Evolutionary conservation across 2,888 invertebrate genomes (phyloP).

Genomic region (Lomographa bimaculata): DNA sequence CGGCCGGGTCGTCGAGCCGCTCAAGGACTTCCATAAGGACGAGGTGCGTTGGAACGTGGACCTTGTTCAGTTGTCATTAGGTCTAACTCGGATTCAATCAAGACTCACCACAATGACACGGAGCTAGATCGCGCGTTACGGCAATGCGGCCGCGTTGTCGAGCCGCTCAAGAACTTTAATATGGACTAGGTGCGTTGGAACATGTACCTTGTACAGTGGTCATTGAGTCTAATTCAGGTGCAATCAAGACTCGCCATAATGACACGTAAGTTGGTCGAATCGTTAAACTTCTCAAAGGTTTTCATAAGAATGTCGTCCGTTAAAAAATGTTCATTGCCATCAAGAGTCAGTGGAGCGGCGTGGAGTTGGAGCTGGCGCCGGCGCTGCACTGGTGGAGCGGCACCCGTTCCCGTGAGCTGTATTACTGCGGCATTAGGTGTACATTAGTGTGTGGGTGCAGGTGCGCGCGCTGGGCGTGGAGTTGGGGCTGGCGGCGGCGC

Average conservation of each 20-base stretch:
- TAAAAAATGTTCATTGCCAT: too few species aligned
- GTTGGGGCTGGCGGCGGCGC: conserved; percentile 92
- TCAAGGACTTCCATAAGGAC: conserved; percentile 99
- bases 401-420: conserved; percentile 99
- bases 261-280: too few species aligned
- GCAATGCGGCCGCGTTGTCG: conserved; percentile 93
- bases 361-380: conserved; percentile 93
- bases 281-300: too few species aligned
- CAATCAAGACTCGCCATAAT: too few species aligned
- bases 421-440: too few species aligned
- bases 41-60: conserved; percentile 89
- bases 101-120: conserved; percentile 99
- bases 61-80: conserved; percentile 98
- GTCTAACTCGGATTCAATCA: conserved; percentile 97
- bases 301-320: too few species aligned
- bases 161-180: conserved; percentile 99
- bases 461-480: too few species aligned
- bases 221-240: too few species aligned
- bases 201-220: not conserved
- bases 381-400: conserved; percentile 94
- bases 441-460: too few species aligned
- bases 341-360: too few species aligned
- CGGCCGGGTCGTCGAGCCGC: conserved; percentile 98
- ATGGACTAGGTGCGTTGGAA: conserved; percentile 94
- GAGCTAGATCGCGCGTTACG: conserved; percentile 93